Percentiles rank a stretch among this genome's conserved stretches.
phyloP scores from a whole-genome alignment of 2,888 invertebrate genomes.

The Tipula confusa region DNA sequence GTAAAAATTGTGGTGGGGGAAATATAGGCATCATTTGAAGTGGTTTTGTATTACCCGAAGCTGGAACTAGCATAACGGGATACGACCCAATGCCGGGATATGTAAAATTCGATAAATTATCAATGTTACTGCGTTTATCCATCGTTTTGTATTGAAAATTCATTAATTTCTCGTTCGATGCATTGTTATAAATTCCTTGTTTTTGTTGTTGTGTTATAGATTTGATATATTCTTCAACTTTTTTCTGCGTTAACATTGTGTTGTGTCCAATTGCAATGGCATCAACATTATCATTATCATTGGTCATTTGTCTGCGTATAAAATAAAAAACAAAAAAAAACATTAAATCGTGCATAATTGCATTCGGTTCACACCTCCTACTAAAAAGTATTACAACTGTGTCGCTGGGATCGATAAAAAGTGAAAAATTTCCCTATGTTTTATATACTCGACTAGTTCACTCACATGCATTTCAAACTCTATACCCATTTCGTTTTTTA shows the following conservation, averaged over 20 bases:
- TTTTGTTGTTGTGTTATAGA: slow-evolving; percentile 36
- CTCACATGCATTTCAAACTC: background rate
- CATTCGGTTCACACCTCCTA: background rate
- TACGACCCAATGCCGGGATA: background rate
- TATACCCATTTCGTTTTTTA: background rate
- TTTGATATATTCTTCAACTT: slow-evolving; percentile 47
- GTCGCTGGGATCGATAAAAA: slow-evolving; percentile 3
- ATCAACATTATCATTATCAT: background rate
- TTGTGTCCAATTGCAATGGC: background rate
- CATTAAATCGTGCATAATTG: background rate
- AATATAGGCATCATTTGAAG: slow-evolving; percentile 31
- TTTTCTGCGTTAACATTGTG: slow-evolving; percentile 42
- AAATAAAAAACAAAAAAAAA: background rate
- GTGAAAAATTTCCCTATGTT: background rate
- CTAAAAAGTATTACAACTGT: background rate
- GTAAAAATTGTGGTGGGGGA: slow-evolving; percentile 21
- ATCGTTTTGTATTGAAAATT: slow-evolving; percentile 6
- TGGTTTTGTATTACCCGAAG: background rate
- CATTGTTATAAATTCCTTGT: slow-evolving; percentile 20
- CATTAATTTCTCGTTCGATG: background rate
- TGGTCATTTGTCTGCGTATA: background rate
- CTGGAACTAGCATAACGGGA: slow-evolving; percentile 1
- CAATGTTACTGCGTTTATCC: background rate
- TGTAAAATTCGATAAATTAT: slow-evolving; percentile 7
- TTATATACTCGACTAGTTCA: background rate